phyloP scores from a whole-genome alignment of 2,888 invertebrate species.

The Thymelicus lineola region DNA sequence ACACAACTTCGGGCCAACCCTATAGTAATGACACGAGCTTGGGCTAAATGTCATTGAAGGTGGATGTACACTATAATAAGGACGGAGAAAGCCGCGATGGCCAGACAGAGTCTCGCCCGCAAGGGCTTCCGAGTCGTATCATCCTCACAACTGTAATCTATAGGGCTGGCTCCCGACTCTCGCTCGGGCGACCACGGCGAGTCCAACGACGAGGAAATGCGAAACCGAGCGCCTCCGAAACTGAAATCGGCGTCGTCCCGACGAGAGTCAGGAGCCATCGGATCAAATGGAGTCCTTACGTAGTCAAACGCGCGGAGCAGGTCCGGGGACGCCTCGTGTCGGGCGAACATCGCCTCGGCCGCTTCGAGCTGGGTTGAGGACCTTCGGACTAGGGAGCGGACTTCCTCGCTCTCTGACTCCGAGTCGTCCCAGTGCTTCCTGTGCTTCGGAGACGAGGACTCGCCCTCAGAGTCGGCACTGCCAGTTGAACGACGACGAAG shows the following conservation, averaged over 20 bases:
- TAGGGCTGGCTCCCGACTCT: conserved; percentile 48
- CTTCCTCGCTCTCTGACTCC: conserved; percentile 88
- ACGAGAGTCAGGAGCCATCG: not conserved
- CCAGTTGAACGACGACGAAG: conserved; percentile 75
- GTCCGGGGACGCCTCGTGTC: conserved; percentile 76
- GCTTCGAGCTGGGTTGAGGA: conserved; percentile 86
- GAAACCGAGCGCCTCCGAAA: not conserved
- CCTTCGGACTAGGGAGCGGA: conserved; percentile 86
- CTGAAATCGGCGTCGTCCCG: not conserved
- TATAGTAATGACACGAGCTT: conserved; percentile 75
- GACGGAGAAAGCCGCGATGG: conserved; percentile 79
- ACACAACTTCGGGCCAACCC: conserved; percentile 60
- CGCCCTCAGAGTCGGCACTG: conserved; percentile 72
- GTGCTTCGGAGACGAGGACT: conserved; percentile 71
- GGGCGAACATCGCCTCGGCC: conserved; percentile 85
- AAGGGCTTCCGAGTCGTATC: conserved; percentile 66
- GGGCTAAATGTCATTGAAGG: conserved; percentile 77
- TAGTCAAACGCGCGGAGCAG: conserved; percentile 79
- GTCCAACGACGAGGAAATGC: not conserved
- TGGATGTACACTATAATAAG: conserved; percentile 81
- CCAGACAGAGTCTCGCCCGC: conserved; percentile 74
- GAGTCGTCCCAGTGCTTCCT: conserved; percentile 74
- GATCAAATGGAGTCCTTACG: conserved; percentile 75
- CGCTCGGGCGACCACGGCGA: conserved; percentile 1
- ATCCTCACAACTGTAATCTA: conserved; percentile 68